Conservation (phyloP, 2,113 vertebrate genomes). For the Grammomys dolichurus region DNA sequence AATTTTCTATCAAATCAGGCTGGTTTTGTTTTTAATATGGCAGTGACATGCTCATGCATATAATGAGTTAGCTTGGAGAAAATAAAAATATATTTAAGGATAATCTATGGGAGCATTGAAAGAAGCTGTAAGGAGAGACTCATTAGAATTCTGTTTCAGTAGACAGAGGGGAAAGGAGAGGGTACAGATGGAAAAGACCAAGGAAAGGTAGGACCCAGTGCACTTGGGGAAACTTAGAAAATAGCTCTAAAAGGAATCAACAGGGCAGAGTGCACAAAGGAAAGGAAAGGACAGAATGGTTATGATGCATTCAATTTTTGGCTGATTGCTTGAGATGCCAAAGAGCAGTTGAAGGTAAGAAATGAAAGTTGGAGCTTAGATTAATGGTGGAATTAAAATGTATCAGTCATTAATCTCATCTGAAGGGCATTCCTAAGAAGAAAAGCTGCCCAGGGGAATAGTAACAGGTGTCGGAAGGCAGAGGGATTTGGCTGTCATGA, state of each 20-base stretch:
- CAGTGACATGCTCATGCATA: not conserved
- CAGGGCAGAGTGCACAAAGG: not conserved
- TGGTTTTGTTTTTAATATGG: not conserved
- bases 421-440: not conserved
- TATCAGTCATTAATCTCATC: not conserved
- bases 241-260: not conserved
- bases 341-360: not conserved
- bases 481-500: not conserved
- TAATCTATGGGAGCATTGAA: not conserved
- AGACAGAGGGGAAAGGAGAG: not conserved
- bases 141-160: not conserved
- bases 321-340: not conserved
- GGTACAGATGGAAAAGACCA: not conserved
- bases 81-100: not conserved
- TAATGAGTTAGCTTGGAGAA: not conserved
- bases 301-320: not conserved
- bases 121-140: not conserved
- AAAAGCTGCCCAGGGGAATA: not conserved
- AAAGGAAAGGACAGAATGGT: not conserved
- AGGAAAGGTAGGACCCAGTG: not conserved
- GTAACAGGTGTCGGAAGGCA: not conserved
- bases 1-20: not conserved
- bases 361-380: not conserved
- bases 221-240: not conserved
- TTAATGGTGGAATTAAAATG: not conserved